Conservation (phyloP, 2,888 invertebrate genomes). For the Pammene fasciana region DNA sequence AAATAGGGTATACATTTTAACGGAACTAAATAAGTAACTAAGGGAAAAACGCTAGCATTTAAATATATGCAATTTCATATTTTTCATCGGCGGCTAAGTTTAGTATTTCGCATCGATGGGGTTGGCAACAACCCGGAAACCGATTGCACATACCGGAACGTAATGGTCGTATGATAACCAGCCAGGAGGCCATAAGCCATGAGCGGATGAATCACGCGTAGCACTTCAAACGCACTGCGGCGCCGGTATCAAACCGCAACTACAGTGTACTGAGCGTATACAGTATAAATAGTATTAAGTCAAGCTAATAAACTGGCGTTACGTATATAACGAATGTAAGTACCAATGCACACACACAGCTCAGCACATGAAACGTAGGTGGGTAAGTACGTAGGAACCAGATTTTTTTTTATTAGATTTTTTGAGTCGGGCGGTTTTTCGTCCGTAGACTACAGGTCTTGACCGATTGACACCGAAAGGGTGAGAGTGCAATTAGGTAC, state of each 20-base stretch:
- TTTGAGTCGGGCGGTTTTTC: no score
- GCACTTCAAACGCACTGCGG: conserved; percentile 49
- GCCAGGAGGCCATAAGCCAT: conserved; percentile 46
- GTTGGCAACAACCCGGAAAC: conserved; percentile 51
- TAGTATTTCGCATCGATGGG: conserved; percentile 49
- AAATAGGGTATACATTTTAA: no score
- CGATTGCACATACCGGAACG: conserved; percentile 27
- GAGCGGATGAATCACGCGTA: conserved; percentile 44
- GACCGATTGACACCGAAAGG: no score
- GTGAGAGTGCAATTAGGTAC: no score
- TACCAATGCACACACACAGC: no score
- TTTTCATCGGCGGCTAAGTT: neutral
- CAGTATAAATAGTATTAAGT: neutral
- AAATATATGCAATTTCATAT: conserved; percentile 3
- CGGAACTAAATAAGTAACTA: no score
- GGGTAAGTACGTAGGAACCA: no score
- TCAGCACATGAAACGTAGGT: no score
- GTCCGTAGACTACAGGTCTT: no score
- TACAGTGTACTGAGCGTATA: neutral
- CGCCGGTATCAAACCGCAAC: conserved; percentile 49
- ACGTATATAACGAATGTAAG: no score
- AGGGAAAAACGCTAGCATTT: neutral
- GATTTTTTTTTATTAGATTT: no score
- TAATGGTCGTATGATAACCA: conserved; percentile 39
- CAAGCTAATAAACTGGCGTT: no score